Conservation (phyloP, 1,140 invertebrate genomes). For the Drosophila parabipectinata region DNA sequence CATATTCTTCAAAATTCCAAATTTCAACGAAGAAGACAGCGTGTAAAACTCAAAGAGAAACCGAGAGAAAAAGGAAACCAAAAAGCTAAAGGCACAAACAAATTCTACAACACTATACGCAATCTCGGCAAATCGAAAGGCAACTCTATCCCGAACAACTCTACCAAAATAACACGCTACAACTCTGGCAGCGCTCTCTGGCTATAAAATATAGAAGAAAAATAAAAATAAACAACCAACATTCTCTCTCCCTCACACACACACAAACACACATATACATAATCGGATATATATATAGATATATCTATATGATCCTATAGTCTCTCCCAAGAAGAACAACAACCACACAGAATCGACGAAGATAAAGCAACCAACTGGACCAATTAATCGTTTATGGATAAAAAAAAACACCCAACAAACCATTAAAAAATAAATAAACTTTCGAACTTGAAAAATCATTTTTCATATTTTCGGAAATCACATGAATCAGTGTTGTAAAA, state of each 20-base stretch:
- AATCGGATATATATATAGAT: constrained; percentile 18
- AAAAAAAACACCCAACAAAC: constrained; percentile 8
- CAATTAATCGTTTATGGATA: constrained; percentile 78
- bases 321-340: constrained; percentile 45
- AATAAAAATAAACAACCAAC: constrained; percentile 10
- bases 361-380: constrained; percentile 67
- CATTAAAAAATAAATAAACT: constrained; percentile 13
- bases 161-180: constrained; percentile 66
- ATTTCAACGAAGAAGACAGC: constrained; percentile 82
- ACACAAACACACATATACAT: constrained; percentile 18
- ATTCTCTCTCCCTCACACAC: constrained; percentile 21
- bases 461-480: constrained; percentile 25
- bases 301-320: constrained; percentile 2
- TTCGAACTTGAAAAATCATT: constrained; percentile 34
- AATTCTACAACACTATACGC: constrained; percentile 33
- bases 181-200: constrained; percentile 80
- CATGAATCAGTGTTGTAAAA: constrained; percentile 62
- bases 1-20: constrained; percentile 82
- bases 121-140: constrained; percentile 74
- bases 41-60: constrained; percentile 78
- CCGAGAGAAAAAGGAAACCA: constrained; percentile 42
- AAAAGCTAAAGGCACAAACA: constrained; percentile 32
- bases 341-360: constrained; percentile 10
- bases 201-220: constrained; percentile 48
- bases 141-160: constrained; percentile 53